These are phyloP conservation scores for Macrotis lagotis DNA, from an alignment of 2,113 vertebrate genomes.

Conservation along the genomic window DNA sequence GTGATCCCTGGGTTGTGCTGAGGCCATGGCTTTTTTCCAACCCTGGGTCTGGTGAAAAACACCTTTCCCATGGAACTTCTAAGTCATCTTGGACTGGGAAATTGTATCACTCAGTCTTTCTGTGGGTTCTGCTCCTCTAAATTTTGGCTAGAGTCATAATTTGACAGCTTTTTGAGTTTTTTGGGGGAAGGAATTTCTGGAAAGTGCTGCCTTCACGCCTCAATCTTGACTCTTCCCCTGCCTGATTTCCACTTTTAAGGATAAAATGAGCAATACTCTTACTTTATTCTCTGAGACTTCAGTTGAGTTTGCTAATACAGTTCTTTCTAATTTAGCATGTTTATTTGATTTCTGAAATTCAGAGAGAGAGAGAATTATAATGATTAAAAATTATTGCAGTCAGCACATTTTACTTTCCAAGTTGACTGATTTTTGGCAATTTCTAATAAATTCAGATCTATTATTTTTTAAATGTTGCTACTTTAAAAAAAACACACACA, in stretches of 20 bases:
- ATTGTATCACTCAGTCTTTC: too few relatives aligned
- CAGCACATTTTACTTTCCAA: background rate
- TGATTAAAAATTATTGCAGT: background rate
- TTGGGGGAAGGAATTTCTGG: too few relatives aligned
- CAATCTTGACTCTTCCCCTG: too few relatives aligned
- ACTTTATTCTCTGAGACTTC: conserved; percentile 17
- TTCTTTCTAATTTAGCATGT: background rate
- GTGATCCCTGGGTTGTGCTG: too few relatives aligned
- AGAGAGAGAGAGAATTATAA: background rate
- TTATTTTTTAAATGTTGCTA: background rate
- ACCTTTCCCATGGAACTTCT: too few relatives aligned
- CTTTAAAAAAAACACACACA: background rate
- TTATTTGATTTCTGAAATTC: background rate
- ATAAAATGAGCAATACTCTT: conserved; percentile 33
- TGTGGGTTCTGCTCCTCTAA: too few relatives aligned
- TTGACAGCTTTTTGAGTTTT: too few relatives aligned
- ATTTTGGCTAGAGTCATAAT: too few relatives aligned
- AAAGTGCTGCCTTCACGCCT: too few relatives aligned
- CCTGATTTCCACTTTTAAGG: conserved; percentile 14
- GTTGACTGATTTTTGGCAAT: background rate
- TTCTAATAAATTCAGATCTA: background rate
- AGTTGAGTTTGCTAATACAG: background rate
- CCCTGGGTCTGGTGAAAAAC: too few relatives aligned
- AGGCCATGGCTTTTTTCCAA: too few relatives aligned
- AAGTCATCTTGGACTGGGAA: too few relatives aligned